Conservation (phyloP, 1,140 invertebrate genomes). For the Drosophila albomicans region DNA sequence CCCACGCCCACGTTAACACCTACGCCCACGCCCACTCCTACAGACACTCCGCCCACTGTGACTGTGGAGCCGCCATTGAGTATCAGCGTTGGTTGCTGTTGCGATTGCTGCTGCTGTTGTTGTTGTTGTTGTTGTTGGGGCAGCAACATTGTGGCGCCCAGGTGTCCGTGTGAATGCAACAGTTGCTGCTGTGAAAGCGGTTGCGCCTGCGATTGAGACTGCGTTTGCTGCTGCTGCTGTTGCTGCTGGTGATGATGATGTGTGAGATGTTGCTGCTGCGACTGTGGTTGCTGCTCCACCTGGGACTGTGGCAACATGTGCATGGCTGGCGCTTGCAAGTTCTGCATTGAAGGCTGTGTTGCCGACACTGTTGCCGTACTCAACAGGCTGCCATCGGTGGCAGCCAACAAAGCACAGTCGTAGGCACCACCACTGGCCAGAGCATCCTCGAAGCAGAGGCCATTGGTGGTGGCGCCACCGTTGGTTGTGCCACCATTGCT, state of each 20-base stretch:
- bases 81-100: slow-evolving; percentile 63
- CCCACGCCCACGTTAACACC: slow-evolving; percentile 49
- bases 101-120: slow-evolving; percentile 40
- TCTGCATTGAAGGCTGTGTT: slow-evolving; percentile 51
- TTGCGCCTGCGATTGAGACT: slow-evolving; percentile 38
- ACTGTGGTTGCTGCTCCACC: slow-evolving; percentile 54
- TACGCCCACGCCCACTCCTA: slow-evolving; percentile 28
- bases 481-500: slow-evolving; percentile 20
- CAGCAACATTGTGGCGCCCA: slow-evolving; percentile 61
- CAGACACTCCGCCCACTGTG: slow-evolving; percentile 42
- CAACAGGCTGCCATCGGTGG: slow-evolving; percentile 60
- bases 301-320: slow-evolving; percentile 56
- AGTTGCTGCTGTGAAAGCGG: slow-evolving; percentile 56
- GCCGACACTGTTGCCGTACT: slow-evolving; percentile 51
- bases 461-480: slow-evolving; percentile 26
- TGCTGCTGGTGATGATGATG: slow-evolving; percentile 50
- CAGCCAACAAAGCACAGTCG: slow-evolving; percentile 73
- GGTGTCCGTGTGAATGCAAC: slow-evolving; percentile 62
- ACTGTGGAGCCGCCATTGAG: slow-evolving; percentile 60
- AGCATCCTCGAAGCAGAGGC: slow-evolving; percentile 66
- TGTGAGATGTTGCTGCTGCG: slow-evolving; percentile 46
- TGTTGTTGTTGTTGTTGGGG: slow-evolving; percentile 52
- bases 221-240: slow-evolving; percentile 22
- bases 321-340: slow-evolving; percentile 59
- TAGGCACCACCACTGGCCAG: slow-evolving; percentile 56